phyloP scores from a whole-genome alignment of 2,888 invertebrate genomes.

The Eulithis prunata region DNA sequence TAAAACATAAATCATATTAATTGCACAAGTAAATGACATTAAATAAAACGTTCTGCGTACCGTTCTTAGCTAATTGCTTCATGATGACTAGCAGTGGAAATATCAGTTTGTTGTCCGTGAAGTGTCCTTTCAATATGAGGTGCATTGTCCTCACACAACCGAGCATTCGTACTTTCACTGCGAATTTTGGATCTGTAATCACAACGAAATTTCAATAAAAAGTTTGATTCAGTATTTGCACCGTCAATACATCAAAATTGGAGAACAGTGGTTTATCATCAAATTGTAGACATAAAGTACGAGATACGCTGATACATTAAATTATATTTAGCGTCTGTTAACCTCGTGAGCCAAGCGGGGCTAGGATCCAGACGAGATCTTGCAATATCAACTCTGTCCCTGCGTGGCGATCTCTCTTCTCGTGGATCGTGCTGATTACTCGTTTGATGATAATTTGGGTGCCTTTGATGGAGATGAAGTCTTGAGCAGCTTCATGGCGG shows the following conservation, averaged over 20 bases:
- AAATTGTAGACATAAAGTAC: slow-evolving; percentile 19
- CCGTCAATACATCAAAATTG: slow-evolving; percentile 9
- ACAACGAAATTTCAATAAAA: slow-evolving; percentile 18
- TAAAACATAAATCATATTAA: slow-evolving; percentile 33
- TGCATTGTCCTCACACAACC: slow-evolving; percentile 86
- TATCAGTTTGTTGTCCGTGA: slow-evolving; percentile 84
- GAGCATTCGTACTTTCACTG: slow-evolving; percentile 85
- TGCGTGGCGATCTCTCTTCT: slow-evolving; percentile 72
- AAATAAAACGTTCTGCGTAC: slow-evolving; percentile 65
- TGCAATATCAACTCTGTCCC: slow-evolving; percentile 77
- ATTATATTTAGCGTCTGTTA: slow-evolving; percentile 44
- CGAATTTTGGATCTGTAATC: slow-evolving; percentile 86
- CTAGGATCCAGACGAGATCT: slow-evolving; percentile 84
- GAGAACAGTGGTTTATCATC: slow-evolving; percentile 29
- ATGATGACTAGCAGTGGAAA: slow-evolving; percentile 84
- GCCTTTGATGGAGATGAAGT: slow-evolving; percentile 78
- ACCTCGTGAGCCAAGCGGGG: slow-evolving; percentile 81
- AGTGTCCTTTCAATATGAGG: slow-evolving; percentile 84
- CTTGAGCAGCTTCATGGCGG: slow-evolving; percentile 75
- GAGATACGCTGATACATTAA: slow-evolving; percentile 25
- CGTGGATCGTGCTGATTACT: slow-evolving; percentile 73
- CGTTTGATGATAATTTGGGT: slow-evolving; percentile 80
- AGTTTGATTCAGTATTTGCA: slow-evolving; percentile 3
- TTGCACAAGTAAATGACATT: slow-evolving; percentile 15
- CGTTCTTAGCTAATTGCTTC: slow-evolving; percentile 85